Evolutionary conservation across 2,888 invertebrate genomes (phyloP), one percentile per base, ranked within the genome.

Genomic region (Sinelater perroti): DNA sequence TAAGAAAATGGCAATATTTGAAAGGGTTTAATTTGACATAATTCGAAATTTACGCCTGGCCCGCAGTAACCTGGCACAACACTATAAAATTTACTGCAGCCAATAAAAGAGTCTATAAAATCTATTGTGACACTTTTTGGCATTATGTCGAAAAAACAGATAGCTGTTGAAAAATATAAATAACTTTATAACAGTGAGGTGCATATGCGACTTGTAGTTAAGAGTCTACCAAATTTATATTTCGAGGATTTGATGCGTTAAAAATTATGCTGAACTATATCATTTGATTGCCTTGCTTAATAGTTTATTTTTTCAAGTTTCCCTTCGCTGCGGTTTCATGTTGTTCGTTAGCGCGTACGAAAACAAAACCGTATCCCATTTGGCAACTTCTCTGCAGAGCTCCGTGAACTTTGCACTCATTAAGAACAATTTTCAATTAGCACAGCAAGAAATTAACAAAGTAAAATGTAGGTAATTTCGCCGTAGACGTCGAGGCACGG

Each of bases 371-470:
- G 16, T 16, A 49, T 49, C 24, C 26, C n/a, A n/a, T n/a, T n/a
- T n/a, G n/a, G 20, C 10, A 49, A 26, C 49, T 49, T 49, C 38
- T 10, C 35, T 28, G 24, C 13, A 18, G 11, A 49, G 24, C 38
- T 49, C 7, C 10, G 50, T 11, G 30, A 50, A 50, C 50, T 50
- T 50, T 26, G 40, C 40, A 30, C 40, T 50, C 50, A 50, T 50
- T 50, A 50, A 28, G 38, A 30, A 50, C 28, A 50, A 50, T 50
- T 50, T 50, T 50, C 38, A 50, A 50, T 38, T 46, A 50, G 38
- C 28, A 50, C 38, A 28, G 40, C 38, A 38, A 28, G 13, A 20
- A 50, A 50, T 50, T 50, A 50, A 50, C 50, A 50, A 38, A 18
- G 50, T 40, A 24, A 24, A 40, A 40, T 30, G 28, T 30, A 50